Evolutionary conservation across 2,797 vertebrate genomes (phyloP).

Genomic region (Sebastes nivosus): DNA sequence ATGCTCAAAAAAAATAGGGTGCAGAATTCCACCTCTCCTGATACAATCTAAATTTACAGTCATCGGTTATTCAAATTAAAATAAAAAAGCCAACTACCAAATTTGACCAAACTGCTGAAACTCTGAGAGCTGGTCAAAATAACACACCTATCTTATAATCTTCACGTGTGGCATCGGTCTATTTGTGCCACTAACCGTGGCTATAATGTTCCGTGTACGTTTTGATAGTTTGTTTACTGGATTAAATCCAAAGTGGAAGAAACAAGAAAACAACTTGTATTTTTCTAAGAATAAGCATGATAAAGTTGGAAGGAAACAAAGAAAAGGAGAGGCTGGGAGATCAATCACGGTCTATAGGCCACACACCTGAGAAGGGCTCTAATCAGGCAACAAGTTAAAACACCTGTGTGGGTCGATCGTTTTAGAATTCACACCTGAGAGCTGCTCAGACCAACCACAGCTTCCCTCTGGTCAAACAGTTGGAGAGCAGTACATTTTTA

Average conservation of each 20-base stretch:
- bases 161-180: too few relatives aligned
- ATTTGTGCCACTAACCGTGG: too few relatives aligned
- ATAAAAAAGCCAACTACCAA: too few relatives aligned
- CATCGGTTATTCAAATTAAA: too few relatives aligned
- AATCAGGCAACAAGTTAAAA: slow-evolving; percentile 11
- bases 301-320: not conserved
- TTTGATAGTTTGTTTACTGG: too few relatives aligned
- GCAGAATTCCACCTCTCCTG: too few relatives aligned
- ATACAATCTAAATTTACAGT: too few relatives aligned
- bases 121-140: too few relatives aligned
- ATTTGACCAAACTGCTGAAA: too few relatives aligned
- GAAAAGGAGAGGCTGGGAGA: not conserved
- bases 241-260: too few relatives aligned
- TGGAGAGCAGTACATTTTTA: not conserved
- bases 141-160: too few relatives aligned
- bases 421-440: slow-evolving; percentile 21
- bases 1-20: too few relatives aligned
- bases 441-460: not conserved
- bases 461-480: not conserved
- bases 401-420: not conserved
- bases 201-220: not conserved
- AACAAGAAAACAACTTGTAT: not conserved
- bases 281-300: not conserved
- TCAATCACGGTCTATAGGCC: not conserved
- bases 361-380: not conserved